Evolutionary conservation across 1,140 invertebrate genomes (phyloP), one percentile per base, ranked within the genome.

Genomic region (Pseudomyrmex pallidus): DNA sequence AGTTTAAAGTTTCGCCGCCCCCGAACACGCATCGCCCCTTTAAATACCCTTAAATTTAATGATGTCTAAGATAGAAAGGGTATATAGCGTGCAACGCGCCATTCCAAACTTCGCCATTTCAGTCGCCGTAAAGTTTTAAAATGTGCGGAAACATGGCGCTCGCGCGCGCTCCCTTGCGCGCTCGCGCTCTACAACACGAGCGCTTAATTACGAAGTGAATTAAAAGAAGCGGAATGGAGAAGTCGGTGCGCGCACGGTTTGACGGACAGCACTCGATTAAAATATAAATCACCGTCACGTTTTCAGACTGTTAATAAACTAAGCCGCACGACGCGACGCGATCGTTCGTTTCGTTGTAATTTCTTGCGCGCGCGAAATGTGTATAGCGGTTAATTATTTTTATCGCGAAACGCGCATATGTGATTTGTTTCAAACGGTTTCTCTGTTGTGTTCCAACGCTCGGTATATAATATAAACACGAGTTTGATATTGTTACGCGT

Each of bases 1-100:
- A 89, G 85, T 89, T 91, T 85, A 82, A 90, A 90, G 84, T 83
- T 90, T 76, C 87, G 35, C 46, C 78, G 48, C 8, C 50, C 8
- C 50, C 4, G 61, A 82, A 89, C 87, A 85, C 70, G 85, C 76
- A 82, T 89, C 82, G 72, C 77, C 87, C 73, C 72, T 89, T 35
- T 89, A 86, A 87, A 83, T 87, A 73, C 77, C 68, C 62, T 85
- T 83, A 84, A 87, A 82, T 70, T 78, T 63, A 80, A 87, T 74
- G 74, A 62, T 56, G 57, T 56, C 70, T 56, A 48, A 48, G 61
- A 22, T 59, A 57, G 64, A 35, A 63, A 54, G 50, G 66, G 57
- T 35, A 7, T 35, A 52, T 72, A 17, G 50, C 54, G 66, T 62
- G 54, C 82, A 5, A 7, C 54, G 66, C 66, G 56, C 76, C 67